Evolutionary conservation across 2,797 vertebrate species (phyloP).

Genomic region (Epinephelus coioides): DNA sequence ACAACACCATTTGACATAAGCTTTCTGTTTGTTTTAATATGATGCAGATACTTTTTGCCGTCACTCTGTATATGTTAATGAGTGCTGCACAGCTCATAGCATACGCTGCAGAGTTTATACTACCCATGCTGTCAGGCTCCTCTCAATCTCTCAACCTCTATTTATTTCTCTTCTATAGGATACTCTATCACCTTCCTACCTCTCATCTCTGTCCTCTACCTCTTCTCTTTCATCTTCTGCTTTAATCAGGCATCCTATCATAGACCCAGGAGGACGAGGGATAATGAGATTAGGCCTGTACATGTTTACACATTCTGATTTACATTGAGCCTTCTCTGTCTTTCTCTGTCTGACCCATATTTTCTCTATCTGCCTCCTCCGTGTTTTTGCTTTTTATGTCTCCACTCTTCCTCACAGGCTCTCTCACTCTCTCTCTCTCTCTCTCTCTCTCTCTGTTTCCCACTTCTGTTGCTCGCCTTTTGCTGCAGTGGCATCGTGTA

Average conservation of each 20-base stretch:
- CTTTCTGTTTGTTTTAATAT: neutral
- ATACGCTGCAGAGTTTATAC: neutral
- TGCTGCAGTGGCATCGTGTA: conserved; percentile 29
- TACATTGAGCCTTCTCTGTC: conserved; percentile 70
- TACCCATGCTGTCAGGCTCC: neutral
- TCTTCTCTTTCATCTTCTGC: conserved; percentile 64
- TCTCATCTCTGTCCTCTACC: conserved; percentile 44
- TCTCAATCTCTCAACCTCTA: conserved; percentile 20
- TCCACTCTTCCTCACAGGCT: conserved; percentile 43
- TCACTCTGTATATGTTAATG: conserved; percentile 6
- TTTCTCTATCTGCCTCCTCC: conserved; percentile 64
- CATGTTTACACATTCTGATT: conserved; percentile 82
- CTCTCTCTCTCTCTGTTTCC: conserved; percentile 10
- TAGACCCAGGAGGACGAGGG: conserved; percentile 64
- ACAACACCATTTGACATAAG: neutral
- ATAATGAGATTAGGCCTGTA: conserved; percentile 83
- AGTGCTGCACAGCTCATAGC: conserved; percentile 9
- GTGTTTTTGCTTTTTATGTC: conserved; percentile 59
- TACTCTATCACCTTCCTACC: conserved; percentile 19
- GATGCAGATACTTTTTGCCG: neutral
- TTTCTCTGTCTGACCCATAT: conserved; percentile 78
- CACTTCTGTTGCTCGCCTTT: conserved; percentile 23
- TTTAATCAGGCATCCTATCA: conserved; percentile 78
- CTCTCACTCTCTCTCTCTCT: conserved; percentile 23
- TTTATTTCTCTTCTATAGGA: conserved; percentile 25